Evolutionary conservation across 2,888 invertebrate genomes (phyloP), one percentile per base, ranked within the genome.

Genomic region (Parasteatoda lunata): DNA sequence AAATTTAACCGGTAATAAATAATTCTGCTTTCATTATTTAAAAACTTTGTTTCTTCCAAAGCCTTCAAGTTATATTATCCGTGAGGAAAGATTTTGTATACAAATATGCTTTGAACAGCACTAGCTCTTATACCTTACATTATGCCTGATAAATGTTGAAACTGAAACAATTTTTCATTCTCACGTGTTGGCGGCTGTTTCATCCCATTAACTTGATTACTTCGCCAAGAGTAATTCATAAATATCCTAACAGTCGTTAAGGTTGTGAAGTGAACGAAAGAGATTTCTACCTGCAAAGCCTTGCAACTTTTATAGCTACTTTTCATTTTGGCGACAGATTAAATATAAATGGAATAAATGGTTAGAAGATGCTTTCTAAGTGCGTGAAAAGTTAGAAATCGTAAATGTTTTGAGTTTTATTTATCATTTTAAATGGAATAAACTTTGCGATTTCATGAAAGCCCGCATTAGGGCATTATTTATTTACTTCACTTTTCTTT

Each of bases 141-240:
- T 5, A 8, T n/a, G 48, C 6, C 65, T 65, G 77, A 77, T 68
- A 52, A 69, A 77, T 77, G 68, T 51, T 69, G 45, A 13, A 51
- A 68, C 68, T 45, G 77, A 77, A 77, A 68, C 77, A 69, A 77
- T 77, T 77, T 77, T 80, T 80, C 72, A 72, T 80, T 72, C 72
- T 65, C 64, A 64, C 70, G 59, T 66, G 75, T 75, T 76, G 51
- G 69, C 75, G 69, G 65, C 75, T 48, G 45, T 82, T 82, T 82
- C 82, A 68, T 70, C 59, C 82, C 82, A 82, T 82, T 82, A 76
- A 70, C 75, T 68, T 69, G 76, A 82, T 82, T 82, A 77, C 82
- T 70, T 48, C 70, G 48, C 59, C 59, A 52, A 51, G 73, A 59
- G 45, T 77, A 51, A 66, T 77, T 77, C 77, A 77, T 77, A 77